A percentile compares a stretch with the other conserved stretches of the same genome.
These are phyloP conservation scores for Synaphobranchus kaupii DNA, from an alignment of 2,797 vertebrate species.

Conservation along the genomic window DNA sequence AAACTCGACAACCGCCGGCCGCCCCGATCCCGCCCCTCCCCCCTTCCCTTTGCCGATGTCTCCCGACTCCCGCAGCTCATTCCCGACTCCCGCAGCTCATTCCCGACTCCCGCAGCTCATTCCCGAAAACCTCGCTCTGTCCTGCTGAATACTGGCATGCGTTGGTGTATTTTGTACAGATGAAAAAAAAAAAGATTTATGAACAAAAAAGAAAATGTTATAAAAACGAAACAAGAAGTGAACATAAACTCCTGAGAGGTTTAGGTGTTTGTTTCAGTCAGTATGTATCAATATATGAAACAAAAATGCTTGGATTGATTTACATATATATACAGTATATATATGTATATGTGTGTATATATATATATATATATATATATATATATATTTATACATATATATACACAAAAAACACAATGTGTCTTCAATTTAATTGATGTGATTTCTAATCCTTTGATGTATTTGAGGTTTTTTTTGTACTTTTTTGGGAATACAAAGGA, in stretches of 20 bases:
- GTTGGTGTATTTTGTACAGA: constrained; percentile 84
- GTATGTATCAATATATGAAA: constrained; percentile 69
- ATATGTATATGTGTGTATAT: constrained; percentile 53
- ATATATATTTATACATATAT: constrained; percentile 55
- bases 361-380: constrained; percentile 58
- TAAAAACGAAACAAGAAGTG: constrained; percentile 59
- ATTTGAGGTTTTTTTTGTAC: constrained; percentile 82
- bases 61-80: constrained; percentile 2
- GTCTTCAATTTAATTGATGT: constrained; percentile 78
- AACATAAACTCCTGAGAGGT: constrained; percentile 58
- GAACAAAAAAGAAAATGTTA: constrained; percentile 15
- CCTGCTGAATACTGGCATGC: constrained; percentile 84
- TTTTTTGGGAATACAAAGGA: constrained; percentile 82
- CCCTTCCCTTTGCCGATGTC: constrained; percentile 17
- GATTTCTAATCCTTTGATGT: constrained; percentile 86
- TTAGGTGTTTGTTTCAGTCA: constrained; percentile 74
- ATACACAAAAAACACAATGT: constrained; percentile 60
- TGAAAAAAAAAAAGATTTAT: constrained; percentile 30
- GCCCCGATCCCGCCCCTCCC: constrained; percentile 59
- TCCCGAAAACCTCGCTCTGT: constrained; percentile 53
- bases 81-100: no score
- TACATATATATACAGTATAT: constrained; percentile 59
- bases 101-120: constrained; percentile 2
- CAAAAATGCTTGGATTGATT: constrained; percentile 74
- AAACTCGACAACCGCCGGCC: constrained; percentile 61